phyloP scores from a whole-genome alignment of 1,140 invertebrate genomes.

The Diorhabda carinulata region DNA sequence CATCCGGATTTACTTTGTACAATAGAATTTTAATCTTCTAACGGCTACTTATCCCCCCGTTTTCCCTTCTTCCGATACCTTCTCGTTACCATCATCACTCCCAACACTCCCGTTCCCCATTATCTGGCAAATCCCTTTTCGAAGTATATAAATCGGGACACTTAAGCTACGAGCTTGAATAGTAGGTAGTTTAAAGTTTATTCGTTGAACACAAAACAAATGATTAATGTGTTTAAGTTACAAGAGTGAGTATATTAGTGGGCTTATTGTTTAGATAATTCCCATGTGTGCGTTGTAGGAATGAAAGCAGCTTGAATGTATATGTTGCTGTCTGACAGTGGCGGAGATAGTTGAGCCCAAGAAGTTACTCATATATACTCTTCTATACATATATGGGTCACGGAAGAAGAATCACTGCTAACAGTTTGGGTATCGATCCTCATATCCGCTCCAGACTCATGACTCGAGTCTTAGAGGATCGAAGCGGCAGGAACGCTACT shows the following conservation, averaged over 20 bases:
- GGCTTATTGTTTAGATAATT: constrained; percentile 1
- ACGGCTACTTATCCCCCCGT: neutral
- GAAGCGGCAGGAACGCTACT: too few species aligned
- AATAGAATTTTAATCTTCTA: too few species aligned
- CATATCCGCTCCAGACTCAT: too few species aligned
- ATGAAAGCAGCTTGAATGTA: neutral
- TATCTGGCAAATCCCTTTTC: neutral
- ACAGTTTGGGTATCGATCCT: too few species aligned
- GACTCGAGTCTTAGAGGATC: too few species aligned
- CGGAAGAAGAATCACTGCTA: too few species aligned
- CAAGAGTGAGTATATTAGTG: neutral
- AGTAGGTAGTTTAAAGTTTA: neutral
- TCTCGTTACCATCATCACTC: neutral
- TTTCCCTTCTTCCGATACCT: neutral
- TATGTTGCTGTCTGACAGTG: neutral
- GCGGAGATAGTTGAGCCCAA: neutral
- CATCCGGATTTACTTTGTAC: too few species aligned
- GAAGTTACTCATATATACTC: too few species aligned
- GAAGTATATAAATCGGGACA: constrained; percentile 2
- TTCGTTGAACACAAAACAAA: neutral
- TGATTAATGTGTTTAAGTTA: neutral
- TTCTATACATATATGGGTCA: too few species aligned
- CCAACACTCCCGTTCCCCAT: neutral
- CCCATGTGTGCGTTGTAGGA: neutral
- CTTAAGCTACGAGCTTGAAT: neutral